Conservation (phyloP, 1,140 invertebrate genomes). For the Ostrea denselamellosa region DNA sequence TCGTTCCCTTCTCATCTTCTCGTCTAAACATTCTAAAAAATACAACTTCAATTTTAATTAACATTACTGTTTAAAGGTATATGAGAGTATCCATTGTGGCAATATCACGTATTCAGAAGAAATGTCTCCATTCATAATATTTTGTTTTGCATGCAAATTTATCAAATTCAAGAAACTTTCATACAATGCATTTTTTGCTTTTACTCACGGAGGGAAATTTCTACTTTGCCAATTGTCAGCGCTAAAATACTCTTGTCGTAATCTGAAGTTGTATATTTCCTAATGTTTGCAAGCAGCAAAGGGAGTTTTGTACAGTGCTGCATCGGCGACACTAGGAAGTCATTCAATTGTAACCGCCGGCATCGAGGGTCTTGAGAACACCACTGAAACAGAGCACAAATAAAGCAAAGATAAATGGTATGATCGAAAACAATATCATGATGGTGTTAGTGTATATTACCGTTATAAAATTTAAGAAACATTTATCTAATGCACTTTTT, state of each 20-base stretch:
- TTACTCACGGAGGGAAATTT: conserved; percentile 84
- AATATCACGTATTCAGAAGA: neutral
- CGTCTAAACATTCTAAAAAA: conserved; percentile 83
- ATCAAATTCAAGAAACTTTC: neutral
- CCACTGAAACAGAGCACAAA: conserved; percentile 78
- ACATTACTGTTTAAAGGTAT: neutral
- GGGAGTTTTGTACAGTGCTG: conserved; percentile 87
- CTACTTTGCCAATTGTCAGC: conserved; percentile 83
- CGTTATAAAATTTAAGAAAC: too few species aligned
- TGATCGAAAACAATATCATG: too few species aligned
- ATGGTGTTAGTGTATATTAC: too few species aligned
- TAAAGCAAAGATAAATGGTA: too few species aligned
- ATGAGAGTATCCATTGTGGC: neutral
- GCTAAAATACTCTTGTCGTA: conserved; percentile 81
- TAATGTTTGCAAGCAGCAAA: conserved; percentile 84
- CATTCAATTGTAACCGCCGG: conserved; percentile 84
- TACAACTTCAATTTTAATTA: neutral
- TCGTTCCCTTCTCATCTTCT: conserved; percentile 87
- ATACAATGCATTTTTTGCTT: neutral
- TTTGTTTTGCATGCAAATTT: neutral
- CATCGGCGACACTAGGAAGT: conserved; percentile 85
- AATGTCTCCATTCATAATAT: neutral
- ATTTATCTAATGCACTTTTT: too few species aligned
- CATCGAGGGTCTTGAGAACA: conserved; percentile 83
- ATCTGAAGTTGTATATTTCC: conserved; percentile 81